Conservation (phyloP, 2,888 invertebrate species). For the Pediacus dermestoides region DNA sequence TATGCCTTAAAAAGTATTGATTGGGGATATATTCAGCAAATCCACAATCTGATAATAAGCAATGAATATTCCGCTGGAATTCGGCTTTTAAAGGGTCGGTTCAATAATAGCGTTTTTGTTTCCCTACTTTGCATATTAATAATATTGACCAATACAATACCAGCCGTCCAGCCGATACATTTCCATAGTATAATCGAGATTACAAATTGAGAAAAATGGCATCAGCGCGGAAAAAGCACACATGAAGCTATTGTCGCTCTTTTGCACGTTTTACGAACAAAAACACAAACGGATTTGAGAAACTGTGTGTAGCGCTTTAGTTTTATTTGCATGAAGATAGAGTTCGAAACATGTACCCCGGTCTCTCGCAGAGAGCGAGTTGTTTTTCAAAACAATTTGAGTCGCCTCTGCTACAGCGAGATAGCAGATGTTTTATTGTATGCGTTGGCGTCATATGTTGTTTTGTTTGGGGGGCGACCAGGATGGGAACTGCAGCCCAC, state of each 20-base stretch:
- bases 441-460: conserved; percentile 24
- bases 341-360: conserved; percentile 24
- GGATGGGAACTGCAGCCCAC: conserved; percentile 15
- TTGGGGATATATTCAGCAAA: not conserved
- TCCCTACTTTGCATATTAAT: conserved; percentile 33
- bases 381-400: conserved; percentile 14
- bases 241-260: conserved; percentile 25
- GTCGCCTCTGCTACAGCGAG: conserved; percentile 13
- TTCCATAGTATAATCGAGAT: conserved; percentile 35
- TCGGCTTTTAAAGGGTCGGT: conserved; percentile 8
- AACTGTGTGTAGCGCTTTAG: conserved; percentile 19
- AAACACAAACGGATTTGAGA: conserved; percentile 21
- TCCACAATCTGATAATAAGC: conserved; percentile 18
- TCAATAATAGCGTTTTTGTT: conserved; percentile 24
- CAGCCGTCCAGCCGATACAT: conserved; percentile 24
- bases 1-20: too few relatives aligned
- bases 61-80: conserved; percentile 26
- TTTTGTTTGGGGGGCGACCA: conserved; percentile 1
- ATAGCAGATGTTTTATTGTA: conserved; percentile 14
- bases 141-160: conserved; percentile 28
- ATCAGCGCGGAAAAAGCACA: conserved; percentile 23
- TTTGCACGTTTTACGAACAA: conserved; percentile 28
- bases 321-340: conserved; percentile 30
- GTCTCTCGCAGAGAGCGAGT: conserved; percentile 13
- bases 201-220: conserved; percentile 34